These are phyloP conservation scores for Drosophila birchii DNA, from an alignment of 2,888 invertebrate genomes.

Conservation along the genomic window DNA sequence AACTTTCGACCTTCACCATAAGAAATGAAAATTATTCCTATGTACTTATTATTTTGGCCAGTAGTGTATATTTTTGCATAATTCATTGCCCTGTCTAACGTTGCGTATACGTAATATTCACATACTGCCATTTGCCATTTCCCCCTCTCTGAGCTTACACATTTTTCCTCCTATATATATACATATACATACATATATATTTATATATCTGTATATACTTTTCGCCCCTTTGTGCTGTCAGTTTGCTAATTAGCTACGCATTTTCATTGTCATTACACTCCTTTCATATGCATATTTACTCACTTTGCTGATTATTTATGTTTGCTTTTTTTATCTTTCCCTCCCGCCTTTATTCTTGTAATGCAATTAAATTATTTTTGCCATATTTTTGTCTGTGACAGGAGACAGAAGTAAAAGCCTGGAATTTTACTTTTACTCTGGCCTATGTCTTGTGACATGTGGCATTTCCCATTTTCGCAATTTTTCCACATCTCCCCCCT, in stretches of 20 bases:
- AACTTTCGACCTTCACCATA: no score
- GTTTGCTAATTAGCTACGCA: slow-evolving; percentile 74
- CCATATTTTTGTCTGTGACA: slow-evolving; percentile 55
- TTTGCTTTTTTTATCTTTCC: background rate
- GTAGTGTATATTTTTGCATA: slow-evolving; percentile 75
- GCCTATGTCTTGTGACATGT: slow-evolving; percentile 65
- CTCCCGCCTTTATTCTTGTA: slow-evolving; percentile 43
- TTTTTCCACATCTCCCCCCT: background rate
- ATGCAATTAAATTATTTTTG: slow-evolving; percentile 76
- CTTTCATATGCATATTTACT: slow-evolving; percentile 76
- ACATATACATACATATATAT: background rate
- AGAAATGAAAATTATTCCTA: no score
- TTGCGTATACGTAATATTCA: slow-evolving; percentile 71
- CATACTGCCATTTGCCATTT: background rate
- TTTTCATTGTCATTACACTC: slow-evolving; percentile 65
- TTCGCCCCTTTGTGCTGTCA: slow-evolving; percentile 60
- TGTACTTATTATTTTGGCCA: no score
- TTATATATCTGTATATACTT: background rate
- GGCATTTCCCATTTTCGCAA: background rate
- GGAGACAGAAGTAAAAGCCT: slow-evolving; percentile 29
- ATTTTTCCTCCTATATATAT: background rate
- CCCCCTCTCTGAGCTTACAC: slow-evolving; percentile 23
- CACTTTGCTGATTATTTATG: slow-evolving; percentile 32
- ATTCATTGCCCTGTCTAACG: slow-evolving; percentile 78
- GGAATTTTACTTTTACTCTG: slow-evolving; percentile 46